These are phyloP conservation scores for Geococcyx californianus DNA, from an alignment of 2,113 vertebrate genomes.

Conservation along the genomic window DNA sequence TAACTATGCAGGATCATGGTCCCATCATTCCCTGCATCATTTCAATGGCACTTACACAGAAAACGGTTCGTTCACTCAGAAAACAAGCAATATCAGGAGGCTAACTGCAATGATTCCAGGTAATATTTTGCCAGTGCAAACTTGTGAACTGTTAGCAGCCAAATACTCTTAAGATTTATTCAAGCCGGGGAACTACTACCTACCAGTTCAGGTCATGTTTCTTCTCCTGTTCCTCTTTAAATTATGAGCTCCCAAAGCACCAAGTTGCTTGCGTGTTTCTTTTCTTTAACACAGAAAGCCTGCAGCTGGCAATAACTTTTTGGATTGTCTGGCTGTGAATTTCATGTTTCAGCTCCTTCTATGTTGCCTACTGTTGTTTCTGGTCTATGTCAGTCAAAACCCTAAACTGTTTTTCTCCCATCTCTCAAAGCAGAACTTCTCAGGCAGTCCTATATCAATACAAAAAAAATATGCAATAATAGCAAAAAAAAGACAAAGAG, in stretches of 20 bases:
- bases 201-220: constrained; percentile 46
- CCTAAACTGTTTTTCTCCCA: constrained; percentile 25
- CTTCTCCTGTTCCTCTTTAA: constrained; percentile 48
- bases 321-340: constrained; percentile 29
- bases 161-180: constrained; percentile 55
- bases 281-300: constrained; percentile 64
- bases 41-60: constrained; percentile 8
- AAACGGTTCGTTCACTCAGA: background rate
- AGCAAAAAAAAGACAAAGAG: background rate
- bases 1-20: background rate
- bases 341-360: constrained; percentile 56
- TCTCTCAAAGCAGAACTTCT: constrained; percentile 37
- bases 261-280: constrained; percentile 32
- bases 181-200: constrained; percentile 51
- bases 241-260: constrained; percentile 42
- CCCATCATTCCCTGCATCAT: background rate
- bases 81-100: background rate
- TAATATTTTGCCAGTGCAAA: constrained; percentile 51
- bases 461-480: constrained; percentile 63
- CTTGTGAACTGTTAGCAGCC: constrained; percentile 31
- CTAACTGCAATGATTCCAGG: constrained; percentile 25
- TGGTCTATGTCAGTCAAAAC: constrained; percentile 38
- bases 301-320: constrained; percentile 52
- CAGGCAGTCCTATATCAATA: constrained; percentile 52
- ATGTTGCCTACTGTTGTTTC: background rate